Percentiles rank a stretch among this genome's conserved stretches.
Evolutionary conservation across 1,140 invertebrate species (phyloP).

Genomic region (Physella acuta): DNA sequence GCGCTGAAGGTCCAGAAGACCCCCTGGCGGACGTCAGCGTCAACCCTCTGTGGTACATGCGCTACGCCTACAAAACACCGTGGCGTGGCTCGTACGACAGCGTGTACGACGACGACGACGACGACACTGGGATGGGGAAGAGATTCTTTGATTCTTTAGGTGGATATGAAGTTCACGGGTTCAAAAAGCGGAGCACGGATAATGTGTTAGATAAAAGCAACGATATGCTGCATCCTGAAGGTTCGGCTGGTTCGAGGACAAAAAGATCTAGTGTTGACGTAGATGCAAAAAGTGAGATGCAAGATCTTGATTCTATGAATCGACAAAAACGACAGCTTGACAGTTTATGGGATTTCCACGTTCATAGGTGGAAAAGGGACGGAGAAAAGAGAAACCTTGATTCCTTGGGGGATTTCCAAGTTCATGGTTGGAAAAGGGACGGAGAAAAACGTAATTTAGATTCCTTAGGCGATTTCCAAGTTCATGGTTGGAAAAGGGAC

Average conservation of each 20-base stretch:
- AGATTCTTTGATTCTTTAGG: constrained; percentile 9
- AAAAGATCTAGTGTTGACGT: not conserved
- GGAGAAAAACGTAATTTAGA: not conserved
- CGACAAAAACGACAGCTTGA: constrained; percentile 1
- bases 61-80: too few relatives aligned
- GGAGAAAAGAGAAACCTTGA: not conserved
- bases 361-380: constrained; percentile 1
- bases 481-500: constrained; percentile 6
- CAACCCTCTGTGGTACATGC: too few relatives aligned
- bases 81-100: too few relatives aligned
- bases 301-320: constrained; percentile 1
- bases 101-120: not conserved
- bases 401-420: not conserved
- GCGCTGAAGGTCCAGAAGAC: too few relatives aligned
- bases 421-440: constrained; percentile 10
- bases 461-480: not conserved
- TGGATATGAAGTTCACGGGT: constrained; percentile 3
- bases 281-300: not conserved
- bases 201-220: not conserved
- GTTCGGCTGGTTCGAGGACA: not conserved
- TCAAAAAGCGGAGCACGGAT: not conserved
- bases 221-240: not conserved
- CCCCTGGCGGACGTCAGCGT: too few relatives aligned
- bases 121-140: not conserved
- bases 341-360: not conserved